Base-by-base conservation (phyloP, 2,888 invertebrate species). In the Rosalia funebris region DNA sequence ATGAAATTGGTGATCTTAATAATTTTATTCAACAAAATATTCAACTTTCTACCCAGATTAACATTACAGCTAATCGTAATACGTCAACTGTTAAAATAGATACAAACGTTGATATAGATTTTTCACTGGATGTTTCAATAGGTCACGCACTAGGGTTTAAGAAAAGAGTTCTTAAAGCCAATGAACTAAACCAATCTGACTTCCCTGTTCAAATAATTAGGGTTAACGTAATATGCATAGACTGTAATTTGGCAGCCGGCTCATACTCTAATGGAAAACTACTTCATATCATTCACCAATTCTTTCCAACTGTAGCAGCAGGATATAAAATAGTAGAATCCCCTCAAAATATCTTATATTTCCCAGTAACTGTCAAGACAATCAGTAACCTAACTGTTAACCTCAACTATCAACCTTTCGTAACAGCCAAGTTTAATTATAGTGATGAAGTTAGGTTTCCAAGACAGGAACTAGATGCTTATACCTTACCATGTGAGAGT, bases 251-350 rank as follows among this genome's bases (percentile, higher is more conserved):
- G 9, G 41, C 41, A 1, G 4, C 17, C 1, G 41, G 16, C 5
- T 41, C 16, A 16, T 41, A 16, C 16, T 17, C 12, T 5, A 41
- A 41, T 41, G 10, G 4, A 10, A 15, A 41, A 41, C 41, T 17
- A 12, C 9, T 41, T 9, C 41, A 41, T 41, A 31, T 46, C 12
- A 50, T 63, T 10, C 50, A 63, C 48, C 25, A 53, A 14, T 58
- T 61, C 25, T 61, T 44, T 25, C 55, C 61, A 9, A 46, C 39
- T 10, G 59, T 56, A 31, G 58, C 57, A 14, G 52, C 41, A 15
- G 56, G 65, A 15, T 65, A 42, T 44, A 59, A 62, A 54, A 59
- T 60, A 42, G 53, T 62, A 1, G 57, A 65, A 11, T 19, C 10
- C 1, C 65, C 65, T 10, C 3, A 11, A 7, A 55, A 17, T 11